Evolutionary conservation across 2,797 vertebrate species (phyloP), one percentile per base, ranked within the genome.

Genomic region (Gymnoscopelus braueri): DNA sequence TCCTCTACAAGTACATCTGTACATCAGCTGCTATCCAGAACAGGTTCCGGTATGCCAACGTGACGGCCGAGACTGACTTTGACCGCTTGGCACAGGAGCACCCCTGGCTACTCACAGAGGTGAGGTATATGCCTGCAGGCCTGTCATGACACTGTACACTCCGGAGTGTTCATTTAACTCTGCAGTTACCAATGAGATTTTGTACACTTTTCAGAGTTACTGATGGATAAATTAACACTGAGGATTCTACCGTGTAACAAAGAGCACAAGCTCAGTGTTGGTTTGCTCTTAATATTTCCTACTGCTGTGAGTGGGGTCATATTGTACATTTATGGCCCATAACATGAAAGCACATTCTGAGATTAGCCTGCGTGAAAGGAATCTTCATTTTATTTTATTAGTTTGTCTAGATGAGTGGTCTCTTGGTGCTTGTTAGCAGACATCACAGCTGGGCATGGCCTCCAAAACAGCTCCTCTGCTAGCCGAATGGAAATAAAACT

Each of bases 1-100:
- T 98, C 87, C 90, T 99, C 63, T 99, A 97, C 78, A 99, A 97
- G 77, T 92, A 95, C 75, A 98, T 99, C 91, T 96, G 95, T 67
- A 97, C 97, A 0, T 92, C 95, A 1, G 96, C 95, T 0, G 93
- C 95, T 2, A 91, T 99, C 82, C 98, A 99, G 94, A 99, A 99
- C 94, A 90, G 95, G 29, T 99, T 98, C 90, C 94, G 93, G 71
- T 97, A 96, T 44, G 97, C 95, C n/a, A 91, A 75, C 7, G 91
- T 93, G 72, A 93, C 91, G 0, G 19, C 87, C 0, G 90, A 93
- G 66, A 94, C 93, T 0, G 87, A 92, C 88, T 91, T 93, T 55
- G 87, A 91, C 2, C 93, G 75, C 0, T 93, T 99, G 74, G 87
- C 86, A 1, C 93, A 95, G 80, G 96, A 99, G 57, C 96, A 99